Conservation (phyloP, 2,888 invertebrate genomes). For the Scelioninae gen. 1 region DNA sequence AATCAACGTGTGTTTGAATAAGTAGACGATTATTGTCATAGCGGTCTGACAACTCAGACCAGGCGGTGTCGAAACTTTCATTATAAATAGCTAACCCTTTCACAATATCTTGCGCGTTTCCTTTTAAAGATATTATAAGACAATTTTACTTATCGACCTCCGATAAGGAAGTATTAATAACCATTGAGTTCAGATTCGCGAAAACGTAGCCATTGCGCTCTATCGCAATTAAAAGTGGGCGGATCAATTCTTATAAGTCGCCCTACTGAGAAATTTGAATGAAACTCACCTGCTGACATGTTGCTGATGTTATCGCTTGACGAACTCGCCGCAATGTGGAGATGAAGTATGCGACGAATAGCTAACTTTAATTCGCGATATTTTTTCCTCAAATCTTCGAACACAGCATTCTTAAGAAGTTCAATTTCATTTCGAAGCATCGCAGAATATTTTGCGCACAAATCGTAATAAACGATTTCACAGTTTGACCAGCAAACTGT, state of each 20-base stretch:
- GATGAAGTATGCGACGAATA: too few relatives aligned
- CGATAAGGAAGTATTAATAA: neutral
- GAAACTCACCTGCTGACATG: neutral
- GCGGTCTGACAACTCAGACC: constrained; percentile 15
- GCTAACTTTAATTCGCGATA: too few relatives aligned
- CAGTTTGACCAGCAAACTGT: too few relatives aligned
- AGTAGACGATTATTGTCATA: neutral
- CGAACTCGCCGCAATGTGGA: too few relatives aligned
- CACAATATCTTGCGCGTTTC: neutral
- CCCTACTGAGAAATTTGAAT: neutral
- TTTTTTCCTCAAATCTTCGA: too few relatives aligned
- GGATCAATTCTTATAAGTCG: neutral
- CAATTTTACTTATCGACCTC: too few relatives aligned
- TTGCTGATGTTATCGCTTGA: too few relatives aligned
- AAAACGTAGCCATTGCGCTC: constrained; percentile 3
- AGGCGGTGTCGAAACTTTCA: constrained; percentile 3
- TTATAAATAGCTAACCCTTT: neutral
- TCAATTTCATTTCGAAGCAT: too few relatives aligned
- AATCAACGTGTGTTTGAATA: neutral
- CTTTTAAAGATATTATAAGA: too few relatives aligned
- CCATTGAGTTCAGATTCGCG: neutral
- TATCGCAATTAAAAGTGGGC: neutral
- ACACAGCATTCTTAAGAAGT: too few relatives aligned
- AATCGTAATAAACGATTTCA: too few relatives aligned
- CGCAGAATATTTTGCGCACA: too few relatives aligned